Evolutionary conservation across 2,888 invertebrate genomes (phyloP), one percentile per base, ranked within the genome.

Genomic region (Bibio marci): DNA sequence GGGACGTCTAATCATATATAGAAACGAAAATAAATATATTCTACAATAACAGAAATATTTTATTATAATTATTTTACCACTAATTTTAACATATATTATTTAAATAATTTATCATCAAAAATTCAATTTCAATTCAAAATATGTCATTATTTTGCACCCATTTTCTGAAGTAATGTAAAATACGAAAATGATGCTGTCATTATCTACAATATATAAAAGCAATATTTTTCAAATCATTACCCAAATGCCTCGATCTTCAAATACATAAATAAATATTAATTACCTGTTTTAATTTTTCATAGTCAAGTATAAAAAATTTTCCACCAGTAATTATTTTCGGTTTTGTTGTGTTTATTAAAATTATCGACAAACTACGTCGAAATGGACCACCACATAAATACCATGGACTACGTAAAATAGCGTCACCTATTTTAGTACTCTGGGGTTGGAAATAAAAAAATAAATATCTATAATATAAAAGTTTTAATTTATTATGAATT

Each of bases 151-250:
- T n/a, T n/a, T n/a, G 22, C 8, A 22, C 15, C 50, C 41, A 44
- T 52, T 48, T 54, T 52, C 35, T 55, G 53, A 15, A 58, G 41
- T 3, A 58, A 34, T 2, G 57, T 58, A 13, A 56, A 49, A 38
- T 55, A 55, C 0, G 58, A 58, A 38, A 58, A 58, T 1, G 54
- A 52, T 2, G 57, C 53, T 8, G 54, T 51, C n/a, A 57, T 48
- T 6, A 53, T 51, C 57, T 58, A 38, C 45, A 52, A 4, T 7
- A 39, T 35, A 33, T 22, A 26, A 39, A 37, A 25, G 7, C 3
- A 14, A 34, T 27, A 10, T 6, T n/a, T 14, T 13, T 5, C 3
- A 14, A 12, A 8, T 22, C 14, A 15, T 19, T 27, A n/a, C 12
- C 11, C 25, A 14, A 18, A 22, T 10, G n/a, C 6, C 2, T 14